Evolutionary conservation across 2,797 vertebrate genomes (phyloP).

Genomic region (Acanthurus lineatus): DNA sequence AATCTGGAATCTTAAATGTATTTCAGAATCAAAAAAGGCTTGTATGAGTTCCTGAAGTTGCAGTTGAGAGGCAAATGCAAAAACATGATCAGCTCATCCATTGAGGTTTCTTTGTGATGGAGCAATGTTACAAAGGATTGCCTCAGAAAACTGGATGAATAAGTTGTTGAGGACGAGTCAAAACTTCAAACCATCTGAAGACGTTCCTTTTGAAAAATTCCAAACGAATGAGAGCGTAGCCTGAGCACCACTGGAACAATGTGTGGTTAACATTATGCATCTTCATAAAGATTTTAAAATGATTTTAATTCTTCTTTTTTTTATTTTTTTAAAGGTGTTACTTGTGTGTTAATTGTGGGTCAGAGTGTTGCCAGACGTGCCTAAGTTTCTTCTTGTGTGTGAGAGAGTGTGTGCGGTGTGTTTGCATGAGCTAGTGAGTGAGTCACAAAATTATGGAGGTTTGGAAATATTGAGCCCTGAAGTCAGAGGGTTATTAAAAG

Average conservation of each 20-base stretch:
- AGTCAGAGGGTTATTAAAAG: conserved; percentile 58
- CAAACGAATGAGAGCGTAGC: conserved; percentile 54
- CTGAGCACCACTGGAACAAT: conserved; percentile 19
- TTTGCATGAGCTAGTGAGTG: conserved; percentile 3
- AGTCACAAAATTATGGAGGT: conserved; percentile 51
- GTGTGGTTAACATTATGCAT: conserved; percentile 34
- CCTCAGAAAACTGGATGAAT: conserved; percentile 60
- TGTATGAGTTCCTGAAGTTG: neutral
- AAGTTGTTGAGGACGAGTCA: conserved; percentile 37
- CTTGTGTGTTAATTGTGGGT: conserved; percentile 38
- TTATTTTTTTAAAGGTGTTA: conserved; percentile 13
- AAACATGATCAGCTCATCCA: conserved; percentile 29
- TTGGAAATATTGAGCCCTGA: conserved; percentile 51
- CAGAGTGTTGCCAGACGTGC: conserved; percentile 14
- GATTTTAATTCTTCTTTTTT: no score
- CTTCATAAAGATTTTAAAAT: conserved; percentile 40
- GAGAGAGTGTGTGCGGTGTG: conserved; percentile 6
- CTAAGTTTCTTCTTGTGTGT: neutral
- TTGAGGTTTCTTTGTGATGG: conserved; percentile 12
- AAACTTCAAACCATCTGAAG: conserved; percentile 63
- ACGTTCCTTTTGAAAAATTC: conserved; percentile 58
- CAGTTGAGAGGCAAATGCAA: neutral
- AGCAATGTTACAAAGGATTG: conserved; percentile 54
- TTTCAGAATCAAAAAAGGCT: neutral
- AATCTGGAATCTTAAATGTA: neutral